A percentile compares a stretch with the other conserved stretches of the same genome.
phyloP scores from a whole-genome alignment of 2,113 vertebrate species.

The Ctenomys sociabilis region DNA sequence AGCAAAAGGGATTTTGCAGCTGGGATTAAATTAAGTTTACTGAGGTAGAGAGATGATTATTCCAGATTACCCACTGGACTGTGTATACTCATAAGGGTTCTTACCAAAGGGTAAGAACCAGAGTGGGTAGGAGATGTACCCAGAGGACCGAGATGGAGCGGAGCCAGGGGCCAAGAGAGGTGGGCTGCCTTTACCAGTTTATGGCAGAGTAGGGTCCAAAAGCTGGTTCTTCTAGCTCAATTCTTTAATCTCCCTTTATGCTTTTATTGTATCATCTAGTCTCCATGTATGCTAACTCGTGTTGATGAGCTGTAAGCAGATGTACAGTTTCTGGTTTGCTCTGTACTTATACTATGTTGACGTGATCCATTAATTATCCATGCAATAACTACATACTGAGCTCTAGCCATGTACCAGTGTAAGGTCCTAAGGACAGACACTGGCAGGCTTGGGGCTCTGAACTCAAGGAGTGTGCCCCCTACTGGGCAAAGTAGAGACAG shows the following conservation, averaged over 20 bases:
- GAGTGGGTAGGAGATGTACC: neutral
- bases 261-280: neutral
- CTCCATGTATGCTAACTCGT: neutral
- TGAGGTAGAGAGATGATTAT: neutral
- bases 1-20: neutral
- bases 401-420: too few species aligned
- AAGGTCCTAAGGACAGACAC: neutral
- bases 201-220: neutral
- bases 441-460: neutral
- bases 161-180: neutral
- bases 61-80: neutral
- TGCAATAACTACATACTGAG: neutral
- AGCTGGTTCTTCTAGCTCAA: neutral
- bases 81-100: neutral
- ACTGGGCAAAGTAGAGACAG: neutral
- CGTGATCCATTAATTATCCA: neutral
- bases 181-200: neutral
- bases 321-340: neutral
- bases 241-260: neutral
- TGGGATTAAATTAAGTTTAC: neutral
- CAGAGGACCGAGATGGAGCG: neutral
- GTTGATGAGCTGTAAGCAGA: neutral
- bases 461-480: conserved; percentile 8
- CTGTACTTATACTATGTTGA: neutral
- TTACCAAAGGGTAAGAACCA: neutral